Conservation (phyloP, 2,888 invertebrate species). For the Argynnis bischoffii region DNA sequence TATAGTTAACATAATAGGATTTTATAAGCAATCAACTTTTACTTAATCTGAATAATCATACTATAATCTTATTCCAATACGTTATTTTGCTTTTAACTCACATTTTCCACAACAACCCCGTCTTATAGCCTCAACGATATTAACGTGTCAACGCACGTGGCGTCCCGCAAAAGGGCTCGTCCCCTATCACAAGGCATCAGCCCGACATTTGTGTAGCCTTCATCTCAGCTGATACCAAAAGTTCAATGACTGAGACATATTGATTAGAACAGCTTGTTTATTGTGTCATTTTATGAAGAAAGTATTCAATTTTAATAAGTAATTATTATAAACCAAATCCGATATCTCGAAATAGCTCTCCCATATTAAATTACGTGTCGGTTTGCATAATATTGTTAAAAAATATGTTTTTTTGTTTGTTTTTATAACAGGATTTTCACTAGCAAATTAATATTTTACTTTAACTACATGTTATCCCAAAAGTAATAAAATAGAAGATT, state of each 20-base stretch:
- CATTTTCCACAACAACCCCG: neutral
- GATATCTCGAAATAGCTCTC: too few relatives aligned
- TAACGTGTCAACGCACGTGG: conserved; percentile 19
- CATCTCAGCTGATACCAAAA: conserved; percentile 16
- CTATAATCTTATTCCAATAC: neutral
- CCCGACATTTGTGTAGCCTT: conserved; percentile 11
- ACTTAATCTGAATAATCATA: too few relatives aligned
- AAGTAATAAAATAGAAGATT: too few relatives aligned
- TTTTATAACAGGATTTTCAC: too few relatives aligned
- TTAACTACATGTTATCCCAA: too few relatives aligned
- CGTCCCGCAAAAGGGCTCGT: conserved; percentile 20
- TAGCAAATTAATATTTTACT: too few relatives aligned
- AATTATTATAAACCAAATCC: too few relatives aligned
- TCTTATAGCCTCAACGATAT: conserved; percentile 13
- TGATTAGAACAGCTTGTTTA: neutral
- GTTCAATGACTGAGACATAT: conserved; percentile 2
- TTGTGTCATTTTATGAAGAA: neutral
- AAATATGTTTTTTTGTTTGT: too few relatives aligned
- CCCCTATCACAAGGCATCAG: conserved; percentile 13
- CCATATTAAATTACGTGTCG: too few relatives aligned
- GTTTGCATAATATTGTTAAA: too few relatives aligned
- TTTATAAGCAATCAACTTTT: too few relatives aligned
- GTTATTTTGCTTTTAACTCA: neutral
- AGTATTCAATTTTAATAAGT: neutral
- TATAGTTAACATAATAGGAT: too few relatives aligned